phyloP scores from a whole-genome alignment of 1,140 invertebrate genomes.

The Heliconius nattereri region DNA sequence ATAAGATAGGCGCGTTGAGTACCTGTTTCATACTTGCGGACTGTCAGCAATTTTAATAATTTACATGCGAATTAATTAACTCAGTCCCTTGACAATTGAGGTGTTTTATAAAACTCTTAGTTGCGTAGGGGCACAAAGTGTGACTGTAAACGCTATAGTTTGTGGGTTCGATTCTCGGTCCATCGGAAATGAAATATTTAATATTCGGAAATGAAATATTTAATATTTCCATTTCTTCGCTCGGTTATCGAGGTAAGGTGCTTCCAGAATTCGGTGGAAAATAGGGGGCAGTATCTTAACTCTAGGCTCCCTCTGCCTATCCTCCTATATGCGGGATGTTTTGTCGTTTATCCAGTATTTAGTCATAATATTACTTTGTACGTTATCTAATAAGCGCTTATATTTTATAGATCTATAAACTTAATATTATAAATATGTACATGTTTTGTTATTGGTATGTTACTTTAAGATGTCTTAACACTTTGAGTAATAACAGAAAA shows the following conservation, averaged over 20 bases:
- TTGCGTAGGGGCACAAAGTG: too few species aligned
- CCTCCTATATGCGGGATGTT: background rate
- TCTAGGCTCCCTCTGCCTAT: too few species aligned
- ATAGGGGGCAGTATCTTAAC: too few species aligned
- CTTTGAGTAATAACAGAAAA: background rate
- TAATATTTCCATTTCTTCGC: too few species aligned
- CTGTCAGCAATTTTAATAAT: slow-evolving; percentile 64
- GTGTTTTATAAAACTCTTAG: slow-evolving; percentile 49
- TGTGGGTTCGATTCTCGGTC: too few species aligned
- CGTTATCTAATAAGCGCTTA: background rate
- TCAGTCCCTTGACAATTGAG: slow-evolving; percentile 58
- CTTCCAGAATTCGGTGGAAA: too few species aligned
- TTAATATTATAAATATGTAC: background rate
- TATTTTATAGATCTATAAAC: background rate
- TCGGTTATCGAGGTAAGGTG: too few species aligned
- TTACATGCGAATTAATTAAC: slow-evolving; percentile 52
- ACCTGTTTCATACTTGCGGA: slow-evolving; percentile 47
- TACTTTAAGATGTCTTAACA: background rate
- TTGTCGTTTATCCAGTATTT: slow-evolving; percentile 12
- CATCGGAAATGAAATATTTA: too few species aligned
- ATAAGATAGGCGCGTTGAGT: slow-evolving; percentile 35
- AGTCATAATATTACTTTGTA: slow-evolving; percentile 6
- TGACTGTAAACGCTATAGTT: too few species aligned
- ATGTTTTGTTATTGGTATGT: background rate
- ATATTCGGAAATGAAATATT: too few species aligned